Base-by-base conservation (phyloP, 2,888 invertebrate species). In the Xylota segnis region DNA sequence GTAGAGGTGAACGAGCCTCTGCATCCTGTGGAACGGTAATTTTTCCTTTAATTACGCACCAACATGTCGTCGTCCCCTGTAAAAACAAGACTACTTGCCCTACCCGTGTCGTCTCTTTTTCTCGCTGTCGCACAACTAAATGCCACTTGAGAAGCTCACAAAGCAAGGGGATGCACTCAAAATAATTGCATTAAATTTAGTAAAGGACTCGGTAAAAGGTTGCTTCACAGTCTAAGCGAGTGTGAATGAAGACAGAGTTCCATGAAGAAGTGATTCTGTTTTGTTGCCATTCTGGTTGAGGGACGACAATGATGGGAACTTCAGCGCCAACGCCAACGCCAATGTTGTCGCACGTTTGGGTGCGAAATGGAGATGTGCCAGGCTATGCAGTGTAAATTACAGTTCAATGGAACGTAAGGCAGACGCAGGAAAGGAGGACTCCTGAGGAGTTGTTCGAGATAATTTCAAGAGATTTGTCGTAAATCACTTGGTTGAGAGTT, bases 101-200 rank as follows among this genome's bases (percentile, higher is more conserved):
- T 4, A 37, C 18, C 18, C 18, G n/a, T 14, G 7, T 56, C 37
- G 7, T 63, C 47, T 47, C 40, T 34, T 58, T 56, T 70, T 18
- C 54, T 58, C 68, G 68, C 52, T 75, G 71, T 75, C 68, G 66
- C 76, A 76, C 86, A 54, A 77, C 76, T 72, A 86, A 86, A 86
- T 76, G 72, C 81, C 86, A 86, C 82, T 82, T 86, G 82, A 82
- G 76, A 68, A 63, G 75, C 72, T 77, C 45, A 82, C 86, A 86
- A 86, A 86, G 86, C 76, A 86, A 86, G 72, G 68, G 82, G 82
- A 74, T 86, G 86, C 86, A 86, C 86, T 86, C 86, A 77, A 77
- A 72, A 81, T 86, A 86, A 86, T 86, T 86, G 86, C 86, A 86
- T 86, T 82, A 86, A 71, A 82, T 82, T 81, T 86, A 77, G 81